phyloP scores from a whole-genome alignment of 2,113 vertebrate genomes.

The Alligator sinensis region DNA sequence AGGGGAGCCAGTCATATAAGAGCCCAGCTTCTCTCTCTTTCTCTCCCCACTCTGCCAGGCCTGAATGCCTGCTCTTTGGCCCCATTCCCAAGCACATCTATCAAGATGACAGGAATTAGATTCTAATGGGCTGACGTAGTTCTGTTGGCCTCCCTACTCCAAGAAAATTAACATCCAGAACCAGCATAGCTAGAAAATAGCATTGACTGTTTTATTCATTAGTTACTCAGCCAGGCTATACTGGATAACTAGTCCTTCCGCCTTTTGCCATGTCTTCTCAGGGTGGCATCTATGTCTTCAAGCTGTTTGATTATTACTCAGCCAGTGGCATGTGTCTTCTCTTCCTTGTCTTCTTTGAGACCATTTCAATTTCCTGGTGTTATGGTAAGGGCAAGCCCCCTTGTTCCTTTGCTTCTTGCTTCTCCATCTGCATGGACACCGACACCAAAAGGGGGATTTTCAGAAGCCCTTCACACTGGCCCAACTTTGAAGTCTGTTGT shows the following conservation, averaged over 20 bases:
- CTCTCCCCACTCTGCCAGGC: neutral
- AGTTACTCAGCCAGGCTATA: neutral
- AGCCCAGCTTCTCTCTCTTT: neutral
- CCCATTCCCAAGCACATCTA: neutral
- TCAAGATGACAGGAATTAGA: neutral
- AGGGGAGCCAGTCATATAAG: neutral
- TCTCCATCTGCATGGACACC: neutral
- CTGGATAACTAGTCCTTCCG: neutral
- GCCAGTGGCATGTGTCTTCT: conserved; percentile 94
- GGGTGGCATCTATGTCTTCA: conserved; percentile 93
- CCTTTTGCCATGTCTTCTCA: conserved; percentile 67
- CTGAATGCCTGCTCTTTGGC: neutral
- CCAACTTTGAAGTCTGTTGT: neutral
- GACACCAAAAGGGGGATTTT: neutral
- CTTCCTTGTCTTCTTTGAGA: conserved; percentile 94
- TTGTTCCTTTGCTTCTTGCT: neutral
- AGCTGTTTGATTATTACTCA: conserved; percentile 94
- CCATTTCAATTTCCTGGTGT: conserved; percentile 91
- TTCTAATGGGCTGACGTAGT: neutral
- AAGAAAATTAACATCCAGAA: neutral
- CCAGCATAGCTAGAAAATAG: neutral
- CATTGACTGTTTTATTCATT: neutral
- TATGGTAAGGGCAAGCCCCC: conserved; percentile 81
- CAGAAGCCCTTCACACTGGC: neutral
- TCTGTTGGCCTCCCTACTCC: neutral